Evolutionary conservation across 2,797 vertebrate species (phyloP), one percentile per base, ranked within the genome.

Genomic region (Morelia viridis): DNA sequence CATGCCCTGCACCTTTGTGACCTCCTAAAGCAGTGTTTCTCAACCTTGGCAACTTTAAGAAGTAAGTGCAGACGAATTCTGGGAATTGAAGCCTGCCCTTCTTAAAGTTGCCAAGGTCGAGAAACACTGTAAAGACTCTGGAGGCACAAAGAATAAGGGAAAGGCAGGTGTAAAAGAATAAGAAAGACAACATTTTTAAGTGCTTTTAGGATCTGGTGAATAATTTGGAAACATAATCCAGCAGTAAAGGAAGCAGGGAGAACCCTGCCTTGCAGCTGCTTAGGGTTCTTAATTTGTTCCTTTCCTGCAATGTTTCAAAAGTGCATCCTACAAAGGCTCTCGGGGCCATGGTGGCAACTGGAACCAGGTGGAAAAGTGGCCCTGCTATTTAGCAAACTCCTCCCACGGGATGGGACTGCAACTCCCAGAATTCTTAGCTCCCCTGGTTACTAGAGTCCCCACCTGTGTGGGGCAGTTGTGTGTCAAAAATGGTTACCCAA

Each of bases 151-250:
- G 3, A 8, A 28, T 5, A 17, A 22, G 76, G 58, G 22, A 84
- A 84, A 84, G 15, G 15, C 41, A 84, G 71, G 71, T 83, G 58
- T 11, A 83, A 26, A 60, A 4, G 15, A 19, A 62, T 31, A 11
- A 24, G 85, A 90, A 85, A n/a, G 26, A 11, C 58, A 90, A 65
- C 85, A 90, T 85, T 90, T 85, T 85, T 65, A 24, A 85, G 17
- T 26, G 80, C 46, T 90, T 85, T 85, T 64, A n/a, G 28, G 53
- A 46, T 85, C 80, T 90, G 41, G 80, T 5, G 41, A 28, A 41
- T 85, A 85, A 56, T 35, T 17, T 0, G 15, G 13, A 46, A 85
- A 61, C 80, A 61, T 60, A 85, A 22, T 83, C 89, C 80, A 85
- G 28, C 10, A 13, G 60, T 85, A 85, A 91, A 91, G 64, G 12